Conservation (phyloP, 35 echinoderm and acorn worm species). For the Ophioderma brevispina region DNA sequence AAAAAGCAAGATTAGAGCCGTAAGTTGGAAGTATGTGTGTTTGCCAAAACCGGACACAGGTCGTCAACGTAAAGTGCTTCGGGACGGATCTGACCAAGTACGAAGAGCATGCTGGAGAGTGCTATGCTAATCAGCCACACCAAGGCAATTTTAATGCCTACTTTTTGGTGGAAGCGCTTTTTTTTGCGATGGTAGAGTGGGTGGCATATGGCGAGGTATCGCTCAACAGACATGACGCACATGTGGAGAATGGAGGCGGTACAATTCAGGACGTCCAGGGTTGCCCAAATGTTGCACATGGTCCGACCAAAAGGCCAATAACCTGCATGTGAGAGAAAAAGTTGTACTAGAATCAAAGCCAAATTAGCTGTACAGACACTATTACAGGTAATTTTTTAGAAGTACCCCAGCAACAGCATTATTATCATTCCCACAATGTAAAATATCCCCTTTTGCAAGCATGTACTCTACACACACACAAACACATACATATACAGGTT, state of each 20-base stretch:
- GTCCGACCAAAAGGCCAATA: slow-evolving; percentile 36
- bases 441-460: no score
- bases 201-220: slow-evolving; percentile 55
- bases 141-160: slow-evolving; percentile 26
- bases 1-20: slow-evolving; percentile 59
- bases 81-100: slow-evolving; percentile 1
- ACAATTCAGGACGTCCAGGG: slow-evolving; percentile 62
- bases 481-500: no score
- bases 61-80: slow-evolving; percentile 15
- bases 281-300: slow-evolving; percentile 50
- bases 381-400: no score
- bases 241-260: slow-evolving; percentile 69
- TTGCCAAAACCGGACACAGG: slow-evolving; percentile 20
- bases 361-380: no score
- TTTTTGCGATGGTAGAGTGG: slow-evolving; percentile 24
- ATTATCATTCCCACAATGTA: no score
- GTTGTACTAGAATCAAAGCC: neutral
- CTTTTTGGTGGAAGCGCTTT: neutral
- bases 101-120: slow-evolving; percentile 36
- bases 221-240: slow-evolving; percentile 62
- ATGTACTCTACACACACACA: no score
- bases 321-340: slow-evolving; percentile 28
- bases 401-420: no score
- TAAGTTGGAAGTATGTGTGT: slow-evolving; percentile 46
- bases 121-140: slow-evolving; percentile 60